Evolutionary conservation across 2,113 vertebrate species (phyloP), one percentile per base, ranked within the genome.

Genomic region (Brevimyrus niger): DNA sequence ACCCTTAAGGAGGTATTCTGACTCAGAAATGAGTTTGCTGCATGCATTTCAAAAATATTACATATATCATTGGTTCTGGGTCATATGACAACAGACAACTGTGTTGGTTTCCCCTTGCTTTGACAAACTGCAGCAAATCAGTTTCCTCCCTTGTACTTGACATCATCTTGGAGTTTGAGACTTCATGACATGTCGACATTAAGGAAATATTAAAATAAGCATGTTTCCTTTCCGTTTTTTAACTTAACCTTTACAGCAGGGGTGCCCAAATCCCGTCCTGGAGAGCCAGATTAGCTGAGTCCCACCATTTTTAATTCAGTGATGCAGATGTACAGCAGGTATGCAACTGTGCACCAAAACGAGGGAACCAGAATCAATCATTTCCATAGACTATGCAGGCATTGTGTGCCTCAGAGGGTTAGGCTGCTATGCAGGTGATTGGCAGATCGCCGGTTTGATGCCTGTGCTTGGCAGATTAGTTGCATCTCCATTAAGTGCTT

Each of bases 101-200:
- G 27, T 82, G 23, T 42, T 42, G 38, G 19, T 87, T 76, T 89
- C 80, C 87, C 61, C 47, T 53, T 27, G 3, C 47, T 51, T n/a
- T 80, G 46, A 48, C 61, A 82, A 87, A 17, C 11, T 58, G 35
- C 89, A 90, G 69, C 55, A 69, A 90, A 82, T 51, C 86, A 47
- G 55, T 86, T 88, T 89, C 76, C 84, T 89, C 69, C 87, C 53
- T 89, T 76, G 48, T 46, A 65, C 23, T 86, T 44, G 6, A 23
- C 53, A 48, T 53, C 9, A 61, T 84, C 55, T 38, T 61, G 44
- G 76, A 55, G 17, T 61, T 38, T 5, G 31, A 23, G 55, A 82
- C 31, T 65, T 27, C 9, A 53, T 31, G 48, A 44, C 76, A 87
- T 89, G 84, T 80, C 27, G 35, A 76, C 13, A 65, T 47, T 85